phyloP scores from a whole-genome alignment of 2,113 vertebrate genomes.

The Dryoscopus gambensis region DNA sequence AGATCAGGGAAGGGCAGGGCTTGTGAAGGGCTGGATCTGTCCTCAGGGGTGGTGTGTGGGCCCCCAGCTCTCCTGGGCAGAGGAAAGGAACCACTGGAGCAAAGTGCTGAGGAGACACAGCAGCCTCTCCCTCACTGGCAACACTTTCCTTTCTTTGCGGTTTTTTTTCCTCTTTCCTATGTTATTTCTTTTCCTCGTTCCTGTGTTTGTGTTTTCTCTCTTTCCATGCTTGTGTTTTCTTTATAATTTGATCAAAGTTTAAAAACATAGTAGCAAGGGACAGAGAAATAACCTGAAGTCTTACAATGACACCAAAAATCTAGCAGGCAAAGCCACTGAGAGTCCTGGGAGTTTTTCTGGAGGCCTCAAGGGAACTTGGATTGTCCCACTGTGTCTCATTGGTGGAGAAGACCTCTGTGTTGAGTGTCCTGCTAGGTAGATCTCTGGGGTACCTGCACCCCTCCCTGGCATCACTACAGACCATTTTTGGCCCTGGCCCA shows the following conservation, averaged over 20 bases:
- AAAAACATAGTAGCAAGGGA: neutral
- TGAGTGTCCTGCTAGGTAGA: accelerated
- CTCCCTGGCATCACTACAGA: accelerated
- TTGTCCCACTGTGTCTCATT: neutral
- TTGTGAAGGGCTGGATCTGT: neutral
- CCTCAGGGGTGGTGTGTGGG: accelerated
- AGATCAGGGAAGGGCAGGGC: neutral
- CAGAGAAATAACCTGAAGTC: neutral
- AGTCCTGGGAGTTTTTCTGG: neutral
- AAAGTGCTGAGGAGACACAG: neutral
- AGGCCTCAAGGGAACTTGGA: neutral
- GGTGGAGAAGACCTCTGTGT: neutral
- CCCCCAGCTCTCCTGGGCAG: neutral
- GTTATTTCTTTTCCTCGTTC: neutral
- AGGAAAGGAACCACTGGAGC: accelerated
- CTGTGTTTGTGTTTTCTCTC: neutral
- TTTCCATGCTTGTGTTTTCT: neutral
- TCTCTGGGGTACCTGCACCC: neutral
- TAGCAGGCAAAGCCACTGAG: neutral
- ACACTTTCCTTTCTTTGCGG: neutral
- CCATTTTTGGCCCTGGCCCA: accelerated
- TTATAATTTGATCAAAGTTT: neutral
- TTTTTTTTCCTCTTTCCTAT: no score
- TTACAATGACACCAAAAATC: neutral
- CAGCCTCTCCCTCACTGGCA: neutral